phyloP scores from a whole-genome alignment of 1,140 invertebrate genomes.

The Psix sp. region DNA sequence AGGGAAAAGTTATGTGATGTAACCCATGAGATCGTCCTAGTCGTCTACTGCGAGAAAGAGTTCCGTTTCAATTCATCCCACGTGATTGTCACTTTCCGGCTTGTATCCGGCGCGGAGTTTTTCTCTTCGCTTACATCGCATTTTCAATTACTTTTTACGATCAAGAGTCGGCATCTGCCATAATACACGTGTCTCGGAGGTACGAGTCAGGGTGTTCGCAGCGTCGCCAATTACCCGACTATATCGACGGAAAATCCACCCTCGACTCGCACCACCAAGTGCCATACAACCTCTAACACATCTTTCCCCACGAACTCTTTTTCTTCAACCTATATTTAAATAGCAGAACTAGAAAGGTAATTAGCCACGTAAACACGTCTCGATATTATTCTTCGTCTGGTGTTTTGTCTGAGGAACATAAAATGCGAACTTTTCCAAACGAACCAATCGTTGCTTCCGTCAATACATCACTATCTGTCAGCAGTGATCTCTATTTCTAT shows the following conservation, averaged over 20 bases:
- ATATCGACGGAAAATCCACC: slow-evolving; percentile 52
- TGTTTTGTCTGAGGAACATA: too few relatives aligned
- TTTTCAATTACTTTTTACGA: slow-evolving; percentile 72
- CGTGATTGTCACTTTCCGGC: slow-evolving; percentile 76
- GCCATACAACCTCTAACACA: slow-evolving; percentile 21
- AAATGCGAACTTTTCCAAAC: too few relatives aligned
- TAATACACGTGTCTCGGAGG: slow-evolving; percentile 46
- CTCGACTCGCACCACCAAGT: slow-evolving; percentile 39
- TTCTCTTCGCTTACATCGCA: slow-evolving; percentile 66
- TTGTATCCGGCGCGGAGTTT: slow-evolving; percentile 66
- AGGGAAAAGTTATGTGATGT: slow-evolving; percentile 26
- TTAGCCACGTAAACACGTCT: too few relatives aligned
- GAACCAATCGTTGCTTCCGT: not conserved
- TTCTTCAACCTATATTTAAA: too few relatives aligned
- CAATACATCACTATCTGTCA: not conserved
- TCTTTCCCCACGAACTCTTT: too few relatives aligned
- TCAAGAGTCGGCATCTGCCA: slow-evolving; percentile 60
- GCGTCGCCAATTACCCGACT: slow-evolving; percentile 51
- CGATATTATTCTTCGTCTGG: too few relatives aligned
- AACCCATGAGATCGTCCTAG: slow-evolving; percentile 27
- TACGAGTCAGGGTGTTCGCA: slow-evolving; percentile 38
- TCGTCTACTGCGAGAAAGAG: slow-evolving; percentile 70
- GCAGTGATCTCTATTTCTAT: slow-evolving; percentile 1
- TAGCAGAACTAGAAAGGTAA: too few relatives aligned
- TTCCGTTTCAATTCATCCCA: slow-evolving; percentile 60